phyloP scores from a whole-genome alignment of 2,888 invertebrate species.

The Mechanitis messenoides region DNA sequence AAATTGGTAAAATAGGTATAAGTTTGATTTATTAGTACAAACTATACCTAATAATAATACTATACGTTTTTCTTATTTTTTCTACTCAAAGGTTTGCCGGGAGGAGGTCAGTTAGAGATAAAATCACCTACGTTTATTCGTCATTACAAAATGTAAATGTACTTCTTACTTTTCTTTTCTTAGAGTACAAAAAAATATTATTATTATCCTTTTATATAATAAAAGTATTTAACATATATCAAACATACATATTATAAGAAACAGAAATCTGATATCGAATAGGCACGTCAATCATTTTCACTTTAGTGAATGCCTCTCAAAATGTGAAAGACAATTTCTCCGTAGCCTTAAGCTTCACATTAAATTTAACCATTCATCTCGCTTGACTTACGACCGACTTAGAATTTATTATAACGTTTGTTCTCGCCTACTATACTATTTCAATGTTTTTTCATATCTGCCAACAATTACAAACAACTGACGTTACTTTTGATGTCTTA shows the following conservation, averaged over 20 bases:
- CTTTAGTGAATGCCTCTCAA: slow-evolving; percentile 28
- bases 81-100: too few species aligned
- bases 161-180: too few species aligned
- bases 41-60: too few species aligned
- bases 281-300: slow-evolving; percentile 34
- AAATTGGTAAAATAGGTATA: too few species aligned
- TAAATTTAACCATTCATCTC: slow-evolving; percentile 31
- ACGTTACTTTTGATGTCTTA: neutral
- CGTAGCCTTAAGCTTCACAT: slow-evolving; percentile 23
- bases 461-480: neutral
- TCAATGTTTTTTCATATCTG: neutral
- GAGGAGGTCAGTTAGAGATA: too few species aligned
- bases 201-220: too few species aligned
- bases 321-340: slow-evolving; percentile 32
- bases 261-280: slow-evolving; percentile 23
- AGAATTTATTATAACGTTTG: slow-evolving; percentile 25
- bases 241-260: neutral
- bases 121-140: too few species aligned
- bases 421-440: slow-evolving; percentile 12
- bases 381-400: slow-evolving; percentile 29
- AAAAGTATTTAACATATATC: neutral
- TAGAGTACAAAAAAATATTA: too few species aligned
- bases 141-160: too few species aligned
- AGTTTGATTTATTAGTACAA: too few species aligned
- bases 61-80: too few species aligned